Percentiles rank a stretch among this genome's conserved stretches.
phyloP scores from a whole-genome alignment of 2,113 vertebrate genomes.

The Bolborhynchus lineola region DNA sequence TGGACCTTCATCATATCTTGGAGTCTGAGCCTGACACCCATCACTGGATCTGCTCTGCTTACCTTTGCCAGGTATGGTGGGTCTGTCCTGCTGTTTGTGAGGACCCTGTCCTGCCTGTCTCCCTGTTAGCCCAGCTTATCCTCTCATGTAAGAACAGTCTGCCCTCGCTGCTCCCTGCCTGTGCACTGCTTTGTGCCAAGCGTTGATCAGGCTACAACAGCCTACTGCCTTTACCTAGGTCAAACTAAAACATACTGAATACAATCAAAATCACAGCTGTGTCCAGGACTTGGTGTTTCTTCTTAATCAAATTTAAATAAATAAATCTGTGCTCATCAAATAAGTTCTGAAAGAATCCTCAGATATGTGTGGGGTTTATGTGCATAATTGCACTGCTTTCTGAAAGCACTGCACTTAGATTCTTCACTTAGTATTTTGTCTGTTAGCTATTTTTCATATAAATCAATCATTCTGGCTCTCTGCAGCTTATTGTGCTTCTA shows the following conservation, averaged over 20 bases:
- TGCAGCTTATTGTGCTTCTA: background rate
- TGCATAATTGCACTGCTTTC: background rate
- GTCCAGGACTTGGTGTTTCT: background rate
- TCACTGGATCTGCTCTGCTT: background rate
- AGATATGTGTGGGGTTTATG: background rate
- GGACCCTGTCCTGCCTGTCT: background rate
- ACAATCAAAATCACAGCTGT: background rate
- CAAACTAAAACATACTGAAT: background rate
- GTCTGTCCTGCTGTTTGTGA: rapidly evolving
- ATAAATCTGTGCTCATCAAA: background rate
- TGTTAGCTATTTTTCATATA: background rate
- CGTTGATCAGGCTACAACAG: background rate
- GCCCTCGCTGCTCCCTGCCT: background rate
- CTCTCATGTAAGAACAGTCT: too few relatives aligned
- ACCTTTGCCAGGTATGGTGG: background rate
- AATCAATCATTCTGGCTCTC: background rate
- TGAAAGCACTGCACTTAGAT: background rate
- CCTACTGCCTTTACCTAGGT: background rate
- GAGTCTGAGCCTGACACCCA: background rate
- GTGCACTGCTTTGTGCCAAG: background rate
- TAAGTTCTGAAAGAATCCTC: background rate
- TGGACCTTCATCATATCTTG: background rate
- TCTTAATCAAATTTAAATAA: background rate
- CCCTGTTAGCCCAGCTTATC: background rate
- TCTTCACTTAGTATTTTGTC: background rate